Base-by-base conservation (phyloP, 1,140 invertebrate genomes). In the Goniozus legneri region DNA sequence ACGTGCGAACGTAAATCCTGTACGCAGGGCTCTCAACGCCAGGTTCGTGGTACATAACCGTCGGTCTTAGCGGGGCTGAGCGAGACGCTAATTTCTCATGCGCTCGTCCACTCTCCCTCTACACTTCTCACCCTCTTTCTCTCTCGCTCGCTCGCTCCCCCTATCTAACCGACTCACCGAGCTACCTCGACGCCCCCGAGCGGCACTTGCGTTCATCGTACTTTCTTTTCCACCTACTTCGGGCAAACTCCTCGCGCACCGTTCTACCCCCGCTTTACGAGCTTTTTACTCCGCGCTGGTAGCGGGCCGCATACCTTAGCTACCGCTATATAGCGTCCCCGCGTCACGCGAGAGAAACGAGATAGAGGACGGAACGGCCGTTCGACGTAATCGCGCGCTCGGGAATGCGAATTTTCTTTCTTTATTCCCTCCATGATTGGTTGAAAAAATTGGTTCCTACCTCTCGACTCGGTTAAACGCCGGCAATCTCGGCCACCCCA, bases 1-100 rank as follows among this genome's bases (percentile, higher is more conserved):
- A 44, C 13, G 38, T 20, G 33, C 19, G n/a, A n/a, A n/a, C n/a
- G n/a, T n/a, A 41, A 45, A 52, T 49, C n/a, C n/a, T 56, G 46
- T 34, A 52, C 3, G 36, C 12, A 45, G 48, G 38, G 16, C 37
- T 16, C 13, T 13, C 10, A 33, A 18, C 24, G 44, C 32, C 42
- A 22, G 21, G 8, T 19, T 7, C 8, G 36, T 16, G 20, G 41
- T 13, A 35, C 24, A 8, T 32, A 40, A 49, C 44, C 37, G 43
- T 51, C 38, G 38, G 43, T 38, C 47, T 48, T 54, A 46, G n/a
- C n/a, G n/a, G 21, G 37, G 51, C 48, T 33, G 48, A n/a, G n/a
- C 42, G 43, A 39, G 44, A 51, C 40, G 45, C 44, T 56, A 58
- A 58, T 54, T 58, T 47, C 50, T 52, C 36, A 43, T 35, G 38